These are phyloP conservation scores for Silurus aristotelis DNA, from an alignment of 2,797 vertebrate genomes.

Conservation along the genomic window DNA sequence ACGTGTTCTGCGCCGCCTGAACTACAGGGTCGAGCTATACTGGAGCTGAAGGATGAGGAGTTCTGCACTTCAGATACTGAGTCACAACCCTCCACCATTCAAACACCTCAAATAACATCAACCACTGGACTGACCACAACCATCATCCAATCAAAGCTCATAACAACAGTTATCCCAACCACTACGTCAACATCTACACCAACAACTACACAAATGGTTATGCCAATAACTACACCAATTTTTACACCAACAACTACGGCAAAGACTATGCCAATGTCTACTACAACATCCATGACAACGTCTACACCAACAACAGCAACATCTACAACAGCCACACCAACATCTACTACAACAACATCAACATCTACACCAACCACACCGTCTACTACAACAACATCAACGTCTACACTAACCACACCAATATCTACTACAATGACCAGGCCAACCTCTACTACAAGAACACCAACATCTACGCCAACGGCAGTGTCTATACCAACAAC, in stretches of 20 bases:
- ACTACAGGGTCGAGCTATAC: conserved; percentile 40
- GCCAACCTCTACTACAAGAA: neutral
- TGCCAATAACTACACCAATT: neutral
- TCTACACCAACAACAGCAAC: neutral
- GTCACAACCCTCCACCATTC: accelerated
- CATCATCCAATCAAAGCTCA: neutral
- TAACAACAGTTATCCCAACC: neutral
- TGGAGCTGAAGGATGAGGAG: conserved; percentile 50
- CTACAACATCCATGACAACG: neutral
- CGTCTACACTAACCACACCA: too few relatives aligned
- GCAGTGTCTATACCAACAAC: neutral
- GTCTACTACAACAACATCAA: neutral
- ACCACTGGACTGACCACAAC: neutral
- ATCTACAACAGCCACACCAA: neutral
- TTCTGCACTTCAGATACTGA: conserved; percentile 57
- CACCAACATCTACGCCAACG: neutral
- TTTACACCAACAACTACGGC: neutral
- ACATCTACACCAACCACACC: neutral
- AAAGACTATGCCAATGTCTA: too few relatives aligned
- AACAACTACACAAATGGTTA: neutral
- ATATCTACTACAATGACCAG: too few relatives aligned
- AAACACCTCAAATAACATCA: neutral
- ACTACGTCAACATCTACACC: neutral
- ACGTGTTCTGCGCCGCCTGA: conserved; percentile 65
- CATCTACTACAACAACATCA: neutral